phyloP scores from a whole-genome alignment of 1,140 invertebrate genomes.

The Sarcophaga bullata region DNA sequence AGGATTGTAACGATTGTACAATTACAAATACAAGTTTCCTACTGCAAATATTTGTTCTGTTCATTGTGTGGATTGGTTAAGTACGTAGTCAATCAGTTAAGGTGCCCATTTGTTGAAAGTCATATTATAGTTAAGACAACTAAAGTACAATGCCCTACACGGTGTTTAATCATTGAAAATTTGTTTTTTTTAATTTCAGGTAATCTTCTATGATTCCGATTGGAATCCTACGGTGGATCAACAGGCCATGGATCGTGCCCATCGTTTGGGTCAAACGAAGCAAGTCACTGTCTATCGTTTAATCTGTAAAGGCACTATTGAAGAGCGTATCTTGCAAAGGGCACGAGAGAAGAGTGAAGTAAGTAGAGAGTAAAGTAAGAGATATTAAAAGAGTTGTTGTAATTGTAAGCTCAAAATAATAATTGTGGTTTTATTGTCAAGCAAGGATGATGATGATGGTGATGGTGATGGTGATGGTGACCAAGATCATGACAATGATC shows the following conservation, averaged over 20 bases:
- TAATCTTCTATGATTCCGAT: constrained; percentile 99
- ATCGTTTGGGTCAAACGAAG: constrained; percentile 87
- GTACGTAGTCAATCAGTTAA: too few relatives aligned
- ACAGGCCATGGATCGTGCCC: constrained; percentile 93
- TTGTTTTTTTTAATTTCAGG: constrained; percentile 69
- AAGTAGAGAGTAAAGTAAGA: constrained; percentile 46
- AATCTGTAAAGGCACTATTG: constrained; percentile 92
- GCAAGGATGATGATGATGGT: not conserved
- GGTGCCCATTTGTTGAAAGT: too few relatives aligned
- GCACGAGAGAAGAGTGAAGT: constrained; percentile 93
- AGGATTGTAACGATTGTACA: too few relatives aligned
- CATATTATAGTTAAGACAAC: too few relatives aligned
- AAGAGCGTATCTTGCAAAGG: constrained; percentile 88
- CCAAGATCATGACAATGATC: too few relatives aligned
- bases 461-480: too few relatives aligned
- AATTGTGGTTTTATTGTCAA: constrained; percentile 15
- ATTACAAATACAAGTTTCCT: too few relatives aligned
- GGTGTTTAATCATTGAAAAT: too few relatives aligned
- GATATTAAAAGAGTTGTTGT: not conserved
- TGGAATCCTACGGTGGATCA: constrained; percentile 98
- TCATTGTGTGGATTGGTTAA: too few relatives aligned
- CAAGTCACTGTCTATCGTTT: constrained; percentile 93
- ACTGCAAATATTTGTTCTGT: too few relatives aligned
- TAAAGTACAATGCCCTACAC: too few relatives aligned
- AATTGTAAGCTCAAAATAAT: not conserved